Evolutionary conservation across 1,140 invertebrate species (phyloP).

Genomic region (Spodoptera frugiperda): DNA sequence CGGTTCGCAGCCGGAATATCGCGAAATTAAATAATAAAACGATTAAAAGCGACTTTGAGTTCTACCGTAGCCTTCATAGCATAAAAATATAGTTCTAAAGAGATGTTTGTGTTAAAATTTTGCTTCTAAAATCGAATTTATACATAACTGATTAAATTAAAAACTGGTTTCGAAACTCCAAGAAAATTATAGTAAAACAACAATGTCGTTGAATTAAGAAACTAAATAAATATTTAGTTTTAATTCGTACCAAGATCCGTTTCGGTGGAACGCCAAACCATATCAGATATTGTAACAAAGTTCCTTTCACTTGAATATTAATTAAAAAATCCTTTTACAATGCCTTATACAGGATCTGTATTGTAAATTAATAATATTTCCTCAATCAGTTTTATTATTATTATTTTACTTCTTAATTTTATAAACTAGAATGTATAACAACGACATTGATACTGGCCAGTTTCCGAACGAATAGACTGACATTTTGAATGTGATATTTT

Average conservation of each 20-base stretch:
- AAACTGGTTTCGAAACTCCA: background rate
- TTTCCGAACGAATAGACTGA: conserved; percentile 21
- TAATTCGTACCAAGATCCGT: background rate
- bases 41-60: conserved; percentile 14
- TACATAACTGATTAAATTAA: too few species aligned
- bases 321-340: conserved; percentile 19
- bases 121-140: too few species aligned
- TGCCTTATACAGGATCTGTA: conserved; percentile 2
- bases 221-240: background rate
- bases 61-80: too few species aligned
- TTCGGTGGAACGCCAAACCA: conserved; percentile 1
- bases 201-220: background rate
- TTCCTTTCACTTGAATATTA: conserved; percentile 35
- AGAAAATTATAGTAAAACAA: conserved; percentile 9
- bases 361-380: conserved; percentile 34
- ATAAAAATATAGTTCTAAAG: too few species aligned
- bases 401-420: conserved; percentile 29
- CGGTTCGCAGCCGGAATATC: background rate
- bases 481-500: conserved; percentile 15
- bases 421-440: conserved; percentile 3
- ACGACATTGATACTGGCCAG: conserved; percentile 5
- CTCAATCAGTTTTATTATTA: conserved; percentile 38
- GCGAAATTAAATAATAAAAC: background rate
- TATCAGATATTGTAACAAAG: conserved; percentile 3
- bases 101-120: too few species aligned